Percentiles rank a stretch among this genome's conserved stretches.
phyloP scores from a whole-genome alignment of 2,888 invertebrate genomes.

The Baronia brevicornis region DNA sequence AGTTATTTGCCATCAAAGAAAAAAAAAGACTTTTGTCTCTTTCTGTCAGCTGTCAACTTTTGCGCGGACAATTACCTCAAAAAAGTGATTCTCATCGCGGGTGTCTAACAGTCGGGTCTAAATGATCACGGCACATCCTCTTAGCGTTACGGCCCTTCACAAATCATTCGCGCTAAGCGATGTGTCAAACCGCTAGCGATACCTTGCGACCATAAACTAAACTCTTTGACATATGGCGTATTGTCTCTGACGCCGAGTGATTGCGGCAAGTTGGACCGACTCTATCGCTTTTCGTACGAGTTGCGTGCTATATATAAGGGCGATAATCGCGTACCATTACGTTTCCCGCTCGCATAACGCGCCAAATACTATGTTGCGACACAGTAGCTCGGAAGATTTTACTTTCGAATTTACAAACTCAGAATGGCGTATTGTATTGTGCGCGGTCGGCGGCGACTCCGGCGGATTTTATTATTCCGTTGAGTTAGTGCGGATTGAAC shows the following conservation, averaged over 20 bases:
- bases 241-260: slow-evolving; percentile 43
- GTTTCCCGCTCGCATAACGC: slow-evolving; percentile 9
- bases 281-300: slow-evolving; percentile 15
- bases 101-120: slow-evolving; percentile 2
- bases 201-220: slow-evolving; percentile 59
- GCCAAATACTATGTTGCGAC: slow-evolving; percentile 57
- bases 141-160: slow-evolving; percentile 30
- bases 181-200: slow-evolving; percentile 61
- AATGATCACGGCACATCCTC: slow-evolving; percentile 2
- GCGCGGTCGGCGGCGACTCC: slow-evolving; percentile 26
- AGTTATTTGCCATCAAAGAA: too few relatives aligned
- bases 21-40: too few relatives aligned
- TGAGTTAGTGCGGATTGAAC: slow-evolving; percentile 29
- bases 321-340: slow-evolving; percentile 11
- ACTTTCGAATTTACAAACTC: slow-evolving; percentile 63
- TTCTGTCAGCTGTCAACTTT: too few relatives aligned
- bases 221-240: slow-evolving; percentile 59
- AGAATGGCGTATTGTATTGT: slow-evolving; percentile 68
- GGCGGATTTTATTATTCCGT: slow-evolving; percentile 50
- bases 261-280: slow-evolving; percentile 22
- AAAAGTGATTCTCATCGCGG: neutral
- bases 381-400: slow-evolving; percentile 61
- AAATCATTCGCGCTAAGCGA: slow-evolving; percentile 64
- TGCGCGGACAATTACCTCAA: too few relatives aligned
- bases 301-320: slow-evolving; percentile 27